Base-by-base conservation (phyloP, 2,113 vertebrate genomes). In the Saccopteryx bilineata region DNA sequence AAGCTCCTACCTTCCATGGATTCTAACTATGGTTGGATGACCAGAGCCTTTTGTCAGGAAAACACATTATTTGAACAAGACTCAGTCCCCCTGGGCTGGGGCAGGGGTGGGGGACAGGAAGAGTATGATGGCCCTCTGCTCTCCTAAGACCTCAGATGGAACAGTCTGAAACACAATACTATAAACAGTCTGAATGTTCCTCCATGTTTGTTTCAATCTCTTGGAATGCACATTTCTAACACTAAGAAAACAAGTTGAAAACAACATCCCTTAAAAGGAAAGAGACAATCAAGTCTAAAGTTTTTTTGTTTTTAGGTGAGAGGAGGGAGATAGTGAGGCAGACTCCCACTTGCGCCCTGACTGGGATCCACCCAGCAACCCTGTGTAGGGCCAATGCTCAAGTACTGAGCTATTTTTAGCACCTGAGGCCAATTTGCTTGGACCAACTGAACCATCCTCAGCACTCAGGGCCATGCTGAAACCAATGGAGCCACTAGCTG, bases 231-330 rank as follows among this genome's bases (percentile, higher is more conserved):
- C 50, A 46, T 72, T 68, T 78, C 21, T 61, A 85, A 86, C 3
- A 48, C 28, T 63, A 96, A 91, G 78, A 88, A 94, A 93, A 88
- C 31, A 93, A 96, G 61, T 56, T 68, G 72, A 85, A 87, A 97
- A 78, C 71, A 96, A 60, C 19, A 90, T 54, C 48, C 31, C 9
- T 72, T 88, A 83, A 88, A 92, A 93, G 78, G 50, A 92, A 94
- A 95, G 69, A 87, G 52, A 92, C 9, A 76, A 82, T 86, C 52
- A 89, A 75, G 65, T 66, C 75, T 66, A 33, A 93, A 48, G 21
- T 60, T 95, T 95, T 75, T 39, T 39, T 39, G 39, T 39, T 39
- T 39, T 39, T 39, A 39, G 39, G 39, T 39, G 39, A 39, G 39
- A 39, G 39, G 39, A 39, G 39, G 39, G 39, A 39, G 39, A 39